Conservation (phyloP, 1,140 invertebrate genomes). For the Heliconius nattereri region DNA sequence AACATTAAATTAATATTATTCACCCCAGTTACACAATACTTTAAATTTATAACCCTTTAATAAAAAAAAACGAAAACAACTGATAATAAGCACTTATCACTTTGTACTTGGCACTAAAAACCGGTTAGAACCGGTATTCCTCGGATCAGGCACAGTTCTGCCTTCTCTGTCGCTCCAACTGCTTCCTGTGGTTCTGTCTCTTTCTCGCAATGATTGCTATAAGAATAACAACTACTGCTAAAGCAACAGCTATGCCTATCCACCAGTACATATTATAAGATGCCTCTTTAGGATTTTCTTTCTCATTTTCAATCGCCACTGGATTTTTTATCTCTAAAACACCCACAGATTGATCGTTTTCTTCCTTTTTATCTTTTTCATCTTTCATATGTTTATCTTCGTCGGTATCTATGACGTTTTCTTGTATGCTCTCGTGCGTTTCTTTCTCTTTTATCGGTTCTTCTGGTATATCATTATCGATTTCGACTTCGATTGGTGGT, state of each 20-base stretch:
- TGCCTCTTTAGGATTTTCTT: slow-evolving; percentile 58
- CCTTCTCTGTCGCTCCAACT: slow-evolving; percentile 68
- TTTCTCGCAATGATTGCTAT: slow-evolving; percentile 73
- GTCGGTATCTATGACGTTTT: slow-evolving; percentile 64
- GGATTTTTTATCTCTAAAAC: slow-evolving; percentile 74
- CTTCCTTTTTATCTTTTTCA: slow-evolving; percentile 67
- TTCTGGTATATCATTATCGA: slow-evolving; percentile 61
- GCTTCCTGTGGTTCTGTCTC: slow-evolving; percentile 72
- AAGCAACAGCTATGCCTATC: slow-evolving; percentile 69
- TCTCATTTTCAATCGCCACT: slow-evolving; percentile 54
- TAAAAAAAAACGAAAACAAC: slow-evolving; percentile 27
- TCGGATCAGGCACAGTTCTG: slow-evolving; percentile 76
- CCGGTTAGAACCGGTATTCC: slow-evolving; percentile 79
- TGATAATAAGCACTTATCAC: slow-evolving; percentile 33
- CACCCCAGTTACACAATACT: slow-evolving; percentile 25
- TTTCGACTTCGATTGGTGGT: slow-evolving; percentile 44
- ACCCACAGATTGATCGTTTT: slow-evolving; percentile 69
- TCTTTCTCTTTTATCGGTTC: slow-evolving; percentile 44
- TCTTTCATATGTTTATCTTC: slow-evolving; percentile 58
- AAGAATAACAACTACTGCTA: slow-evolving; percentile 66
- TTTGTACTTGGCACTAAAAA: slow-evolving; percentile 55
- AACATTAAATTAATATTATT: slow-evolving; percentile 12
- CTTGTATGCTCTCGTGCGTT: slow-evolving; percentile 53
- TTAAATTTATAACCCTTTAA: slow-evolving; percentile 2
- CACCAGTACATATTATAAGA: slow-evolving; percentile 76